Base-by-base conservation (phyloP, 2,888 invertebrate genomes). In the Cerastis leucographa region DNA sequence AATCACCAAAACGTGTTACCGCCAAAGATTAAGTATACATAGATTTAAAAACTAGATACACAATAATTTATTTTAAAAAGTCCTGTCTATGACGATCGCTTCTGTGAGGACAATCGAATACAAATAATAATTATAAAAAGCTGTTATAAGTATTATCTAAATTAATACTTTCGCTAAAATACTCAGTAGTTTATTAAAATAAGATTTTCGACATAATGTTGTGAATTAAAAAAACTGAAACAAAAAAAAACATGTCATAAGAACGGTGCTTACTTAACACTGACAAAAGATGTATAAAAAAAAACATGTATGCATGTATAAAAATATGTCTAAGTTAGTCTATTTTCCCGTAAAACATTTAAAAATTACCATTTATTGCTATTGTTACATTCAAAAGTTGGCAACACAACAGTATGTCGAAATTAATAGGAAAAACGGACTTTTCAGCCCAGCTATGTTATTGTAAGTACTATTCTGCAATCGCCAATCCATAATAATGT, bases 161-260 rank as follows among this genome's bases (percentile, higher is more conserved):
- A 93, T 92, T 94, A 94, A 94, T 94, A 94, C 94, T 94, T 93
- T 90, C 85, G 84, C 90, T 90, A 89, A 92, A 94, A 94, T 94
- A 94, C 93, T 93, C 90, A 84, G 87, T 76, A 87, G 78, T 88
- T 88, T 83, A 88, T 82, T 81, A 73, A 76, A 72, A 72, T 68
- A 76, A 77, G 77, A 70, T 66, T 76, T 83, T 84, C 88, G 87
- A 90, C 90, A 88, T 78, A 85, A 83, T 90, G 90, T 90, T 88
- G 85, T 84, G 66, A 35, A 1, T 76, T 5, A 6, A 49, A 62
- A 64, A 44, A 22, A 76, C 0, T 40, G 17, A 9, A 17, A 25
- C 19, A 25, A 29, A 46, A 51, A 40, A 11, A 12, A 51, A 49
- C 0, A 22, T 0, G 0, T 40, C 25, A 22, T 35, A 35, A 35